Evolutionary conservation across 2,797 vertebrate species (phyloP), one percentile per base, ranked within the genome.

Genomic region (Brotula barbata): DNA sequence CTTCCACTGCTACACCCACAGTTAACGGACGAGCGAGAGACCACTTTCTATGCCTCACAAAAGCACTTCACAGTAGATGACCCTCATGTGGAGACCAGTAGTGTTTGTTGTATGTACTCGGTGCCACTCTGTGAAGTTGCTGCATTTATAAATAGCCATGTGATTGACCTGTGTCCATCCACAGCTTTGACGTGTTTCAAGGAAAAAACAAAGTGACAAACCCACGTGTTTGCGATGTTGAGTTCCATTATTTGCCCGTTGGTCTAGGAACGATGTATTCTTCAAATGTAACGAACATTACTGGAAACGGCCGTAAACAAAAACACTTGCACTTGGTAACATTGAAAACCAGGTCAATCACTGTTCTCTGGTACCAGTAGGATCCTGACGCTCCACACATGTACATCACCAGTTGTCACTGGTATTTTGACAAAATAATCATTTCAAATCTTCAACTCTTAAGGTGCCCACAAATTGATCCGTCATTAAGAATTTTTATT

Each of bases 21-120:
- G 66, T 57, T 62, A 45, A 55, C 68, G 49, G 72, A 31, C 69
- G 45, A 13, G 25, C 25, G 25, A 28, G 25, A 8, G 25, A 8
- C 25, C 25, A 28, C 25, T 28, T 28, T 28, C 25, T 76, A 74
- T 49, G 68, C 79, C 65, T 17, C 56, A 48, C 34, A 6, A 19
- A 34, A 33, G 56, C 56, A 15, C 17, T 56, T 31, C 9, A 40
- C 37, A 40, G 12, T 40, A 53, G 73, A 82, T 81, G 83, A 75
- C 73, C 74, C 85, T 88, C 78, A 73, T 82, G 81, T 80, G 53
- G 71, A 72, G 74, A 86, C 68, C 81, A 85, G 79, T 73, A 40
- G 80, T 68, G 67, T 80, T 83, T 85, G 78, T 78, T 80, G 70
- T 69, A 45, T 49, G 73, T 44, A 21, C 75, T 66, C 68, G 66